Evolutionary conservation across 2,888 invertebrate genomes (phyloP).

Genomic region (Augochlorella aurata): DNA sequence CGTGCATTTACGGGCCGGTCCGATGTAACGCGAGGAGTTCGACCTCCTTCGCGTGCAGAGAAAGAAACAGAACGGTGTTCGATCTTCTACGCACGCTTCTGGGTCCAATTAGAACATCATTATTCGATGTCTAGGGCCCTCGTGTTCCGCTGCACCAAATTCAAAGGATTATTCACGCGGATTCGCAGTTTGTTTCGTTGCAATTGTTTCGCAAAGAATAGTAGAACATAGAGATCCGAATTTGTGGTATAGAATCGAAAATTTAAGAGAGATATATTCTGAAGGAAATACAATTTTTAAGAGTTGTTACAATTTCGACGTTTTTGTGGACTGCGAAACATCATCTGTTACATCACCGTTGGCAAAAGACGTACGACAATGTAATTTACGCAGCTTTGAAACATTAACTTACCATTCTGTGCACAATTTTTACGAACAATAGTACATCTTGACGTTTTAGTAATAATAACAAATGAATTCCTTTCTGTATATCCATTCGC

Average conservation of each 20-base stretch:
- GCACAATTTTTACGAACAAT: too few relatives aligned
- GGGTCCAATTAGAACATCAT: neutral
- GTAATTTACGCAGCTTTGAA: too few relatives aligned
- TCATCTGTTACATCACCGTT: too few relatives aligned
- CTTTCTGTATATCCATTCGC: too few relatives aligned
- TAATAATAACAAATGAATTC: too few relatives aligned
- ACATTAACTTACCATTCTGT: too few relatives aligned
- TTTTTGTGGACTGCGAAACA: too few relatives aligned
- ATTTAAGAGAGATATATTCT: neutral
- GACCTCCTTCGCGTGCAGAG: neutral
- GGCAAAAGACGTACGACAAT: too few relatives aligned
- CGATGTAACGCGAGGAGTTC: neutral
- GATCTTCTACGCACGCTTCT: neutral
- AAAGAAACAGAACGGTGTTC: neutral
- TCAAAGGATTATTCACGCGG: neutral
- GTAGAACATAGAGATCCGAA: neutral
- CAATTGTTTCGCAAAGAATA: neutral
- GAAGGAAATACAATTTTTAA: neutral
- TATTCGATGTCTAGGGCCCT: neutral
- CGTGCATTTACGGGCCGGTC: neutral
- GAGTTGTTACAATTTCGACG: neutral
- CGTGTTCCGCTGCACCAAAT: neutral
- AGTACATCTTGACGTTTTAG: too few relatives aligned
- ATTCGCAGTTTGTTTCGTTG: neutral
- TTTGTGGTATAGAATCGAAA: neutral